phyloP scores from a whole-genome alignment of 2,113 vertebrate species.

The Rhinopomastus cyanomelas region DNA sequence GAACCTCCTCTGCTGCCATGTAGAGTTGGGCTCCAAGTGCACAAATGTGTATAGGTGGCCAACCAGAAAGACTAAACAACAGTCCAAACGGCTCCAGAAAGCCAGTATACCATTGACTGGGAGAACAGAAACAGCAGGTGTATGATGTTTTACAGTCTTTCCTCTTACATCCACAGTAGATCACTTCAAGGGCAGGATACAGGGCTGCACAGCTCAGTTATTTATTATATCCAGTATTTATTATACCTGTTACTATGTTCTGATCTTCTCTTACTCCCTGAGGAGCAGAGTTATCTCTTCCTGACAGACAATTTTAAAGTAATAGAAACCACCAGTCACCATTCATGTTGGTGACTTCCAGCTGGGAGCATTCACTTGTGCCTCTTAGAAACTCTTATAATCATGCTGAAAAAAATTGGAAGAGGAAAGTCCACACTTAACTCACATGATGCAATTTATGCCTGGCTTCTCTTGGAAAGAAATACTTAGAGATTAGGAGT shows the following conservation, averaged over 20 bases:
- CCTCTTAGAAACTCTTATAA: neutral
- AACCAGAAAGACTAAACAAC: neutral
- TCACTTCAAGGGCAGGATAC: fast-evolving
- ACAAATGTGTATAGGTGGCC: neutral
- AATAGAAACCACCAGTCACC: neutral
- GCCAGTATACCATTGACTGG: neutral
- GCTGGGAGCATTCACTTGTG: neutral
- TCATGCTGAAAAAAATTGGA: neutral
- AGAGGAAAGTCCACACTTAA: neutral
- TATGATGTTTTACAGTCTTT: neutral
- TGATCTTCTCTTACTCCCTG: neutral
- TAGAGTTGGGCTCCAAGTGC: neutral
- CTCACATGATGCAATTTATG: neutral
- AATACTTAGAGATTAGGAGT: neutral
- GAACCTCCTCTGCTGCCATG: neutral
- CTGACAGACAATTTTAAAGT: neutral
- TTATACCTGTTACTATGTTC: neutral
- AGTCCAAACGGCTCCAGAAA: neutral
- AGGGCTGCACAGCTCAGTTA: neutral
- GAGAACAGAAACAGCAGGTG: neutral
- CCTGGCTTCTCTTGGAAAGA: neutral
- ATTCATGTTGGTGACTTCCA: neutral
- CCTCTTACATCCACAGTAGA: neutral
- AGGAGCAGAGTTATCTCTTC: neutral
- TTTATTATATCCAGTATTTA: no score